Base-by-base conservation (phyloP, 2,888 invertebrate genomes). In the Drosophila paramelanica region DNA sequence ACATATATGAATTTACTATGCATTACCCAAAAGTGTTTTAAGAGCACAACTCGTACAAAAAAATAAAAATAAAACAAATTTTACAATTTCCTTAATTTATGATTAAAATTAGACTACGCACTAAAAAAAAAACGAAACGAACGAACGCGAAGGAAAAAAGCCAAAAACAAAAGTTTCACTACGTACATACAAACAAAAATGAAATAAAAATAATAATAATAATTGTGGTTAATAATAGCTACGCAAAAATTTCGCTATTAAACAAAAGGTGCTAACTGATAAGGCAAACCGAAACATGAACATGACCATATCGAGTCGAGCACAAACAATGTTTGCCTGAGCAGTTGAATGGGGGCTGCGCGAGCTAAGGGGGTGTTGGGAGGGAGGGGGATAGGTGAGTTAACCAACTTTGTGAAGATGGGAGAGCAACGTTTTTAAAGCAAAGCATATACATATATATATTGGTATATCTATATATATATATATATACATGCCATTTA, bases 31-130 rank as follows among this genome's bases (percentile, higher is more conserved):
- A 80, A 71, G 81, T 81, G 73, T 78, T 81, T 81, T 83, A 66
- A 76, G 81, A 81, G 83, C 69, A 84, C 81, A 81, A 81, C 81
- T 83, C 81, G 72, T 75, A 62, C 41, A 58, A 39, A 58, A 45
- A 57, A 57, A 31, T 33, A 8, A 23, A 59, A 64, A 69, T 52
- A 55, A 59, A 51, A 72, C 67, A 79, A 56, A 70, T 64, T 61
- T 55, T 55, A 65, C 61, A 71, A 60, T 58, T 57, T 59, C 45
- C 73, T 73, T 70, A 73, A 67, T 47, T 51, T 52, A 73, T 58
- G 50, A 61, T 52, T 66, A 49, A 25, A 64, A 41, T 62, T 82
- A 82, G 14, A 41, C 33, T 60, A 77, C 66, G 33, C 61, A 71
- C 77, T 80, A 77, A 53, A 64, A 56, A 76, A 80, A 46, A 73